Base-by-base conservation (phyloP, 1,140 invertebrate genomes). In the Cherax destructor region DNA sequence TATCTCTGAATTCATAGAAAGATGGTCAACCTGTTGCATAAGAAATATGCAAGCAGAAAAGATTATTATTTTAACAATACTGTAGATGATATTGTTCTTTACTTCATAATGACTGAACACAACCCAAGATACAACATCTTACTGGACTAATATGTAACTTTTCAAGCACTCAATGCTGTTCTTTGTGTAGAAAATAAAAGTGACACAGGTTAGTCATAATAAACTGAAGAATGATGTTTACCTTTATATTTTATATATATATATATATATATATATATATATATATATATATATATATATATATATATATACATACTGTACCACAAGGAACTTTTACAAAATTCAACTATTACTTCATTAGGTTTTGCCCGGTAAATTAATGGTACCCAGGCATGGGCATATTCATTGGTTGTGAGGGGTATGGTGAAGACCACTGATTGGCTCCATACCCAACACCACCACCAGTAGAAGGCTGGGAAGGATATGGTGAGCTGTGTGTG, bases 361-460 rank as follows among this genome's bases (percentile, higher is more conserved):
- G 69, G 69, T 30, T 72, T 18, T 72, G 4, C 4, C 24, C 69
- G 30, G 4, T 24, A 30, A 81, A 11, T 91, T 56, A 92, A 49
- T 50, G 88, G 52, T 72, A 91, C n/a, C 81, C 83, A 24, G 88
- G 85, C 83, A 92, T 87, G 52, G 91, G 85, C 91, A 92, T 92
- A 59, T 90, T 89, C 47, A 86, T 49, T 13, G 86, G 80, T 41
- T 92, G 87, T 24, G 88, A 52, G 24, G 92, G 91, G 61, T 88
- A 92, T 18, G 90, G 91, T 50, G 91, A 77, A 4, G 65, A 50
- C 90, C 86, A 87, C 49, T 84, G 92, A 9, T 49, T 69, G 16
- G 59, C 74, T 24, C 74, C 83, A 79, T 85, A 91, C 4, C 83
- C 88, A 47, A 50, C 50, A 49, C 78, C 79, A 16, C 81, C 81